Evolutionary conservation across 2,888 invertebrate species (phyloP).

Genomic region (Amorpha juglandis): DNA sequence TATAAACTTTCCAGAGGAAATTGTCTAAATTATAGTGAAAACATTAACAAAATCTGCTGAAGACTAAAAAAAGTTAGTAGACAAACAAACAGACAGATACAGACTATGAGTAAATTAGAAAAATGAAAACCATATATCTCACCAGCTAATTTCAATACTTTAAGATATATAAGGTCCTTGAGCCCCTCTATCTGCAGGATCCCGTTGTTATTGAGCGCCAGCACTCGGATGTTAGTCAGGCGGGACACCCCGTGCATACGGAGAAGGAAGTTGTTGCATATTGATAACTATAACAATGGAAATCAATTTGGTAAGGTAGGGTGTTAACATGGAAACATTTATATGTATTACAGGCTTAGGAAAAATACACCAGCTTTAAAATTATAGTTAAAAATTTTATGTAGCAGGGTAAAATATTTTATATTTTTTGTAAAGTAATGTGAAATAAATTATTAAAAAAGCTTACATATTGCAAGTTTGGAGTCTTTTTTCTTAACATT

Average conservation of each 20-base stretch:
- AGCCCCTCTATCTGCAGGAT: conserved; percentile 95
- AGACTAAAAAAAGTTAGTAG: too few relatives aligned
- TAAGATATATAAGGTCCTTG: conserved; percentile 91
- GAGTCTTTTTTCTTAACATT: background rate
- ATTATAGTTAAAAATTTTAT: too few relatives aligned
- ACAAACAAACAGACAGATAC: background rate
- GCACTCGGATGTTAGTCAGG: conserved; percentile 89
- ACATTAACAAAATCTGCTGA: too few relatives aligned
- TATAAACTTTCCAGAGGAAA: too few relatives aligned
- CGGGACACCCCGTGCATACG: conserved; percentile 95
- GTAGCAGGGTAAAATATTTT: too few relatives aligned
- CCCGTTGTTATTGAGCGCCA: conserved; percentile 94
- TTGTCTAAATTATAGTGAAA: too few relatives aligned
- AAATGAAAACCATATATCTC: conserved; percentile 39
- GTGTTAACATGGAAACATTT: background rate
- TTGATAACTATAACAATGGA: conserved; percentile 87
- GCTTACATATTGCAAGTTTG: too few relatives aligned
- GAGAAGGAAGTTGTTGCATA: conserved; percentile 92
- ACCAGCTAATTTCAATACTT: conserved; percentile 90
- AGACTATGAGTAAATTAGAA: too few relatives aligned
- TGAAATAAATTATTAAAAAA: too few relatives aligned
- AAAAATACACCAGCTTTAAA: too few relatives aligned
- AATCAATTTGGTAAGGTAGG: background rate
- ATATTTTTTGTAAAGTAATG: too few relatives aligned
- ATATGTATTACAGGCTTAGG: too few relatives aligned